phyloP scores from a whole-genome alignment of 2,113 vertebrate genomes.

The Coptodon bakossiorum region DNA sequence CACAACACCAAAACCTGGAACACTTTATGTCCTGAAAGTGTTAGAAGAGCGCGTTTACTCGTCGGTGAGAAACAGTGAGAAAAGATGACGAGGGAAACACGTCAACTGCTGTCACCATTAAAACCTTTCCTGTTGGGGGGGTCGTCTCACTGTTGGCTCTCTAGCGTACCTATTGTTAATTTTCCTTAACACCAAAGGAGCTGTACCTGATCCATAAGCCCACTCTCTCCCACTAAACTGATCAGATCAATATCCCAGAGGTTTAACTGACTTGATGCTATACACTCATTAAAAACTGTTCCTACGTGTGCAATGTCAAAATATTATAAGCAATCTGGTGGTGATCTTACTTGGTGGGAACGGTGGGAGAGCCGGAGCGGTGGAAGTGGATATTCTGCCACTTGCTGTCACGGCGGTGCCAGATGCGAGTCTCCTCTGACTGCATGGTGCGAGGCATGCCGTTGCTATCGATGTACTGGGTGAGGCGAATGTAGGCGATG shows the following conservation, averaged over 20 bases:
- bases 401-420: background rate
- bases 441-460: background rate
- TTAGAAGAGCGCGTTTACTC: background rate
- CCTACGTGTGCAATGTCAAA: background rate
- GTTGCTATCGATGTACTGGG: background rate
- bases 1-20: background rate
- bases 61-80: too few species aligned
- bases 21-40: rapidly evolving
- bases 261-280: background rate
- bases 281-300: background rate
- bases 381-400: background rate
- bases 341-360: background rate
- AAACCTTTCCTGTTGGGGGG: background rate
- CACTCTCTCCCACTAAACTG: background rate
- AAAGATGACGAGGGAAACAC: background rate
- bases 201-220: background rate
- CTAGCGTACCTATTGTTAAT: background rate
- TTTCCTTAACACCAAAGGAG: background rate
- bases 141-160: background rate
- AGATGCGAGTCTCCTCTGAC: background rate
- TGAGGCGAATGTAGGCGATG: background rate
- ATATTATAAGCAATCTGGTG: background rate
- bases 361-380: background rate
- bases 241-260: background rate
- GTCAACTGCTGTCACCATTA: background rate